phyloP scores from a whole-genome alignment of 2,888 invertebrate genomes.

The Melinaea marsaeus region DNA sequence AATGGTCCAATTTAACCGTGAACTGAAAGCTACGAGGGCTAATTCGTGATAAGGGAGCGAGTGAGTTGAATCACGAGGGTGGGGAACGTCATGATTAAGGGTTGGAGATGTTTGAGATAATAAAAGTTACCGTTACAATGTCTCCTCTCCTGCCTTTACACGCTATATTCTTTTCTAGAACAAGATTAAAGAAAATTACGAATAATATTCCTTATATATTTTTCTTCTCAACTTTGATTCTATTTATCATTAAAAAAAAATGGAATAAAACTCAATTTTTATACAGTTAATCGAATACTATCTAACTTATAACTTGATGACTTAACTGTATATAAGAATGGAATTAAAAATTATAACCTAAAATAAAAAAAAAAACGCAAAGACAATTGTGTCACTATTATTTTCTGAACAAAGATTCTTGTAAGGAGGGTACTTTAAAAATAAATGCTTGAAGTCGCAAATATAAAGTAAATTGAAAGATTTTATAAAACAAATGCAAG shows the following conservation, averaged over 20 bases:
- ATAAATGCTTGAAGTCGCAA: background rate
- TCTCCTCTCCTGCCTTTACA: constrained; percentile 25
- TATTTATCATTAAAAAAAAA: no score
- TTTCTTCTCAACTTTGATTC: no score
- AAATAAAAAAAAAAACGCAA: no score
- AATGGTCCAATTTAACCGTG: constrained; percentile 67
- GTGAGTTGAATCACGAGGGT: constrained; percentile 62
- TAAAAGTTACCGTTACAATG: constrained; percentile 53
- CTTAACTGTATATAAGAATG: no score
- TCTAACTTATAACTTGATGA: no score
- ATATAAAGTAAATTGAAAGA: background rate
- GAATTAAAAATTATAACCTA: no score
- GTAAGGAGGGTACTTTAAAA: background rate
- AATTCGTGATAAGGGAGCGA: constrained; percentile 70
- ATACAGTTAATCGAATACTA: no score
- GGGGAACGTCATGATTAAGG: constrained; percentile 56
- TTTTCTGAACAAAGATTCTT: no score
- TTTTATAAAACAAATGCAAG: constrained; percentile 7
- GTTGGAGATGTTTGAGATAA: constrained; percentile 49
- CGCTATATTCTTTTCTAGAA: background rate
- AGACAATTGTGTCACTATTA: no score
- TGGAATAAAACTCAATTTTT: no score
- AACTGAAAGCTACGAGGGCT: constrained; percentile 64
- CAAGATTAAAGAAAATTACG: background rate
- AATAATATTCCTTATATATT: background rate